Percentiles rank a stretch among this genome's conserved stretches.
phyloP scores from a whole-genome alignment of 2,888 invertebrate species.

The Hetaerina titia region DNA sequence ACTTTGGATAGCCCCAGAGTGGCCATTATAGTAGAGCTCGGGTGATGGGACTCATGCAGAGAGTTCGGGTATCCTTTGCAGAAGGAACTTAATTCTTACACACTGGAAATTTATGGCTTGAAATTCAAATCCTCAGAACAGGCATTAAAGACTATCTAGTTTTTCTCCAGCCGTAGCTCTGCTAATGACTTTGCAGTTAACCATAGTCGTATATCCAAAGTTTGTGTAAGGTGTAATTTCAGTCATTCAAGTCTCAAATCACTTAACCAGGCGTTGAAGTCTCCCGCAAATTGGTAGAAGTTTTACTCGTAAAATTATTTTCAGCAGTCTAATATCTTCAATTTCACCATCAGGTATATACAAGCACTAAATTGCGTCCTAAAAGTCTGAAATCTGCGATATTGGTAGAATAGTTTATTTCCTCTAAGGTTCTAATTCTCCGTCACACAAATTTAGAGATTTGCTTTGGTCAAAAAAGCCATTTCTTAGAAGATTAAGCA shows the following conservation, averaged over 20 bases:
- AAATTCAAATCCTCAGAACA: not conserved
- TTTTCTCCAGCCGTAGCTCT: not conserved
- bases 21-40: slow-evolving; percentile 84
- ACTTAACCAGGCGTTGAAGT: not conserved
- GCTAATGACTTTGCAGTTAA: not conserved
- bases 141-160: not conserved
- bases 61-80: slow-evolving; percentile 62
- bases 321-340: not conserved
- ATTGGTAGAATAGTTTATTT: not conserved
- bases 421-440: not conserved
- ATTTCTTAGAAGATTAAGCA: not conserved
- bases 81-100: slow-evolving; percentile 57
- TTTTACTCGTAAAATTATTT: not conserved
- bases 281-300: not conserved
- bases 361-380: not conserved
- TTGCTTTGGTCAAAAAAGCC: not conserved
- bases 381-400: not conserved
- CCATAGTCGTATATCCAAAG: not conserved
- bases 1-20: slow-evolving; percentile 97
- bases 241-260: not conserved
- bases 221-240: not conserved
- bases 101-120: not conserved
- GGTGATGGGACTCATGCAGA: slow-evolving; percentile 55
- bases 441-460: not conserved
- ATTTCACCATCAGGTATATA: not conserved